Evolutionary conservation across 2,797 vertebrate species (phyloP).

Genomic region (Rhyacichthys aspro): DNA sequence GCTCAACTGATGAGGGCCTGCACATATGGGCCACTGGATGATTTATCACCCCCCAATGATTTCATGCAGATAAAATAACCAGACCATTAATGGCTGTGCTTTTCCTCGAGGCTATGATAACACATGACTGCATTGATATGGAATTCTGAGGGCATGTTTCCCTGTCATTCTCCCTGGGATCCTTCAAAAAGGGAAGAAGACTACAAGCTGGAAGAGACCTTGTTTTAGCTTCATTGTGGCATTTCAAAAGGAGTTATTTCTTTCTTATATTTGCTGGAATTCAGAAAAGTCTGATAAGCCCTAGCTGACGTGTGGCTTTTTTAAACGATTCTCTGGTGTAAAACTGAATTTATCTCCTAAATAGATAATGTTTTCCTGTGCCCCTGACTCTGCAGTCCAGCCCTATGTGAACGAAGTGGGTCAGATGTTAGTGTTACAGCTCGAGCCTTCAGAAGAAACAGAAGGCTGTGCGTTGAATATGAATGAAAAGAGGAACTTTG

Average conservation of each 20-base stretch:
- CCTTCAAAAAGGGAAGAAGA: constrained; percentile 26
- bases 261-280: too few species aligned
- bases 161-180: constrained; percentile 32
- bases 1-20: constrained; percentile 23
- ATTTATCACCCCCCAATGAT: constrained; percentile 72
- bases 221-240: constrained; percentile 5
- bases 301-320: neutral
- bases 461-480: constrained; percentile 36
- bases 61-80: constrained; percentile 78
- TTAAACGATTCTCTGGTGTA: neutral
- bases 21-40: constrained; percentile 54
- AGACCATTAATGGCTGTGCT: constrained; percentile 70
- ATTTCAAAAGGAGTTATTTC: neutral
- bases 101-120: constrained; percentile 74
- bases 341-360: constrained; percentile 7
- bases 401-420: constrained; percentile 30
- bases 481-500: constrained; percentile 54
- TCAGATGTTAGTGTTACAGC: constrained; percentile 40
- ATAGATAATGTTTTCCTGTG: constrained; percentile 16
- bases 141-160: constrained; percentile 68
- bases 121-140: constrained; percentile 71
- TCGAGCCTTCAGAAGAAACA: constrained; percentile 38
- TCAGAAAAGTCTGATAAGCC: too few species aligned
- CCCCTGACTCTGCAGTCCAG: constrained; percentile 15
- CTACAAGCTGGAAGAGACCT: constrained; percentile 9